phyloP scores from a whole-genome alignment of 64 coral and sea anemone species.

The Montipora efflorescens region DNA sequence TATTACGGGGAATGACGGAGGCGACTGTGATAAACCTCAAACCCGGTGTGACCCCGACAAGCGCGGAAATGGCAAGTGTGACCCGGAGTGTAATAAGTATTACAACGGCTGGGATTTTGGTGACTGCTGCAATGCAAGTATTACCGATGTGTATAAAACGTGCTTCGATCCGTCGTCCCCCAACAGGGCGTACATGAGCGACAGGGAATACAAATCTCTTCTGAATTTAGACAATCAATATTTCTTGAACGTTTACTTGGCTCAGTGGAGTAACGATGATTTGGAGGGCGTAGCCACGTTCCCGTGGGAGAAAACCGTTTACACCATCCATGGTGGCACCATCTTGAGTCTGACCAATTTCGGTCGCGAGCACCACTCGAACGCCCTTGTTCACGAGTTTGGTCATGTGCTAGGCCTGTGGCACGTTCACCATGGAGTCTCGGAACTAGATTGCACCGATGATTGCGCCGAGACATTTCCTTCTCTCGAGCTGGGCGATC shows the following conservation, averaged over 20 bases:
- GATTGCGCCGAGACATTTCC: constrained; percentile 92
- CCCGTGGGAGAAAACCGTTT: constrained; percentile 93
- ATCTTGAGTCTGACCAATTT: constrained; percentile 76
- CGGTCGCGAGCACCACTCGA: constrained; percentile 47
- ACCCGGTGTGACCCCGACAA: constrained; percentile 48
- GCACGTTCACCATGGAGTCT: constrained; percentile 90
- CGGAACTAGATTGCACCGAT: constrained; percentile 77
- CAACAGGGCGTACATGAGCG: constrained; percentile 79
- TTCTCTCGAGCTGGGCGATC: constrained; percentile 91
- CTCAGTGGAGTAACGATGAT: constrained; percentile 42
- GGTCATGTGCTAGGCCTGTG: constrained; percentile 91
- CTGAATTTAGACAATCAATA: constrained; percentile 72
- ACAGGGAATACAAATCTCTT: constrained; percentile 79
- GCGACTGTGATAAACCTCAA: constrained; percentile 55
- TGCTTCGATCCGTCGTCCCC: constrained; percentile 91
- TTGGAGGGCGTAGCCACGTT: constrained; percentile 86
- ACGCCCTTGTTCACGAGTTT: constrained; percentile 93
- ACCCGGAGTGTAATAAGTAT: constrained; percentile 88
- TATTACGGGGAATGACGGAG: constrained; percentile 90
- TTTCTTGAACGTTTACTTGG: constrained; percentile 91
- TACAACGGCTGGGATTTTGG: constrained; percentile 81
- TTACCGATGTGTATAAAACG: constrained; percentile 67
- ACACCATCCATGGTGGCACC: constrained; percentile 75
- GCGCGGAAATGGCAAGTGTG: constrained; percentile 86
- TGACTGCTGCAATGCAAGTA: constrained; percentile 81